Conservation (phyloP, 2,113 vertebrate genomes). For the Melanerpes formicivorus region DNA sequence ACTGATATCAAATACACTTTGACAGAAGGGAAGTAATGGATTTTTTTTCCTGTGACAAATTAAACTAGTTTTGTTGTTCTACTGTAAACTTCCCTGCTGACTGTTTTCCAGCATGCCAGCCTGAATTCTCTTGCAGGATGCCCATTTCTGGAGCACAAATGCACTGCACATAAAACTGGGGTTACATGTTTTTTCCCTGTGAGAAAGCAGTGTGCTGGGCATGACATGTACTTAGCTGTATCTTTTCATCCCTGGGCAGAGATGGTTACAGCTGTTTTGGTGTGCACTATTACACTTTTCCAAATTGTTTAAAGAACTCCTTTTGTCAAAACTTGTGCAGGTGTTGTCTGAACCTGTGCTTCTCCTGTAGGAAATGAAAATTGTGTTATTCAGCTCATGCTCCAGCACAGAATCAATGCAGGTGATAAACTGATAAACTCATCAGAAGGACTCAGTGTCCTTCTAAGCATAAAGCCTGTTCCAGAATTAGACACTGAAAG, state of each 20-base stretch:
- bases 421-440: neutral
- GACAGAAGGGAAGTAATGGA: neutral
- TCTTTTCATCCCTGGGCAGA: neutral
- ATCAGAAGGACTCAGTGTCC: neutral
- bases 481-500: neutral
- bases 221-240: neutral
- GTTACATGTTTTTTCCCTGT: rapidly evolving
- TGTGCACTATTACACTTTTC: neutral
- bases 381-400: neutral
- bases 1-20: neutral
- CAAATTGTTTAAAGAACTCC: neutral
- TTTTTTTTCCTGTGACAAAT: neutral
- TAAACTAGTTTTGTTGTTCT: neutral
- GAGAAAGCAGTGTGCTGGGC: neutral
- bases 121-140: neutral
- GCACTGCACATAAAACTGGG: neutral
- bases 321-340: neutral
- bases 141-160: neutral
- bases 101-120: neutral
- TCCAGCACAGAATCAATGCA: neutral
- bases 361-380: neutral
- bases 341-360: neutral
- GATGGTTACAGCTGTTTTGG: neutral
- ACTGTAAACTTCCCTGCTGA: neutral
- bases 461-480: neutral